phyloP scores from a whole-genome alignment of 2,888 invertebrate genomes.

The Eupithecia tripunctaria region DNA sequence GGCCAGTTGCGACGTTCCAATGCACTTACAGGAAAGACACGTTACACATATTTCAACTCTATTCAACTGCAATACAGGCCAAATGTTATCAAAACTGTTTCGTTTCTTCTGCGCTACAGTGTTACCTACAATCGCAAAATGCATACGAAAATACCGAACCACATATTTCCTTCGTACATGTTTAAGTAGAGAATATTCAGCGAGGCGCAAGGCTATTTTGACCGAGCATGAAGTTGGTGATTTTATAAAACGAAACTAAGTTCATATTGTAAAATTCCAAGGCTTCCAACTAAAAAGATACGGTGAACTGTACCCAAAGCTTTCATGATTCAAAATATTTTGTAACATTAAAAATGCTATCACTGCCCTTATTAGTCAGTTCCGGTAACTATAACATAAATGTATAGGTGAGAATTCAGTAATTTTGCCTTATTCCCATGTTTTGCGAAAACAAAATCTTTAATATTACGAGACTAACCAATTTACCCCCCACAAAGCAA shows the following conservation, averaged over 20 bases:
- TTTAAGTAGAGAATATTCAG: conserved; percentile 49
- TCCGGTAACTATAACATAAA: neutral
- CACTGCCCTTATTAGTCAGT: neutral
- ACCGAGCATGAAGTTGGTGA: conserved; percentile 15
- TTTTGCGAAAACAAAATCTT: conserved; percentile 5
- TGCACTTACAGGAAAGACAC: conserved; percentile 7
- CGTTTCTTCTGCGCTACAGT: conserved; percentile 28
- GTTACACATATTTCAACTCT: conserved; percentile 28
- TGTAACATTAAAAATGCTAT: neutral
- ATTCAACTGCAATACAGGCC: conserved; percentile 20
- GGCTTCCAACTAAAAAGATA: neutral
- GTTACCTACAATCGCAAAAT: conserved; percentile 44
- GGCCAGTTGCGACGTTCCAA: conserved; percentile 28
- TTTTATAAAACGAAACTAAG: neutral
- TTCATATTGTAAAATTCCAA: neutral
- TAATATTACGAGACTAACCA: neutral
- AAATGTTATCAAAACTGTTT: conserved; percentile 23
- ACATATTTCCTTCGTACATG: conserved; percentile 56
- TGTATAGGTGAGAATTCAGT: neutral
- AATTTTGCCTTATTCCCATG: neutral
- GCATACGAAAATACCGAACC: conserved; percentile 51
- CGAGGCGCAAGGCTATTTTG: conserved; percentile 45
- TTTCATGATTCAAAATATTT: neutral
- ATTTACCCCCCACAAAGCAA: conserved; percentile 22
- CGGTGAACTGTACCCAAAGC: neutral